Conservation (phyloP, 1,140 invertebrate genomes). For the Druon quercuslanigerum region DNA sequence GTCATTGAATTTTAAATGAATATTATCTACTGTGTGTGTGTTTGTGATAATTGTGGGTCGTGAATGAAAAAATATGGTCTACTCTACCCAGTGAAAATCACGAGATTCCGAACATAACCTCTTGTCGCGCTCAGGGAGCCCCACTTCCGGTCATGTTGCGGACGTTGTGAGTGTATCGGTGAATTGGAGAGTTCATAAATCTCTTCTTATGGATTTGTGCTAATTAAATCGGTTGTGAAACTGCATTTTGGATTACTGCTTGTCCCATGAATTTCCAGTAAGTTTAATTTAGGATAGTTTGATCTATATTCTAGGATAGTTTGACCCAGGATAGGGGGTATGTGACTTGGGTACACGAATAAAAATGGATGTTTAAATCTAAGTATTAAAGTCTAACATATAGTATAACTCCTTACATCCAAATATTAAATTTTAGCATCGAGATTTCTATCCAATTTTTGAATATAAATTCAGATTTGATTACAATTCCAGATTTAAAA, state of each 20-base stretch:
- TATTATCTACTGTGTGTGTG: not conserved
- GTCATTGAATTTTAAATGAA: not conserved
- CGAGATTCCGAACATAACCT: not conserved
- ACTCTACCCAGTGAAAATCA: no score
- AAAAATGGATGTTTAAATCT: no score
- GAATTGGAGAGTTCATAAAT: not conserved
- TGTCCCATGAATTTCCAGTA: constrained; percentile 63
- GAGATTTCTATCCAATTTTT: no score
- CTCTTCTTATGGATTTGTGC: not conserved
- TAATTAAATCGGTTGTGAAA: not conserved
- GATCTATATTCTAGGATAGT: no score
- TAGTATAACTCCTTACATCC: no score
- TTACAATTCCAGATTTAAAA: no score
- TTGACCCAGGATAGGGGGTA: no score
- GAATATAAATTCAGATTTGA: no score
- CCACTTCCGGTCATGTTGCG: not conserved
- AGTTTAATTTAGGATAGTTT: constrained; percentile 35
- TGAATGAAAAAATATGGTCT: not conserved
- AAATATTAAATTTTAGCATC: no score
- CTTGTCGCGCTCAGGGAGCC: not conserved
- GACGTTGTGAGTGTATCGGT: not conserved
- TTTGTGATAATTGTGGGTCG: not conserved
- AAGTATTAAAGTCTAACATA: no score
- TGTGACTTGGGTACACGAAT: no score
- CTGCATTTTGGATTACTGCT: constrained; percentile 47